phyloP scores from a whole-genome alignment of 2,888 invertebrate genomes.

The Pteria penguin region DNA sequence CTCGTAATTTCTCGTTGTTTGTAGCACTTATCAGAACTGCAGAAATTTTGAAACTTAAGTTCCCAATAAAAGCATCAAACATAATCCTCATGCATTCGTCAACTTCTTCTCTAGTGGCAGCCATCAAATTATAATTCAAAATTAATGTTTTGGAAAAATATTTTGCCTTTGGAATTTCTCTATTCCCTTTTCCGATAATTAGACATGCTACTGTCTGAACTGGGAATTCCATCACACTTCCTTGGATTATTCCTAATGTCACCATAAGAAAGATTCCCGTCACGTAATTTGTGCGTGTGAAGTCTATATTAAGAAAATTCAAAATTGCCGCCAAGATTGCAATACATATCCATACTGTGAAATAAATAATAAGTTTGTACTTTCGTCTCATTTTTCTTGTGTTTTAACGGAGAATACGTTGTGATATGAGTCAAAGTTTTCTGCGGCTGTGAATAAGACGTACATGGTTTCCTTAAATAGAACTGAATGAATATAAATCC shows the following conservation, averaged over 20 bases:
- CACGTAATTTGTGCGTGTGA: background rate
- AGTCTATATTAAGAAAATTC: conserved; percentile 35
- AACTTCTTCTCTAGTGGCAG: conserved; percentile 55
- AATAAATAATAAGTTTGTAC: conserved; percentile 9
- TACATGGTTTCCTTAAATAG: background rate
- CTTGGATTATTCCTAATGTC: conserved; percentile 19
- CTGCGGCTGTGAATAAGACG: too few relatives aligned
- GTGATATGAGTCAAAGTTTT: too few relatives aligned
- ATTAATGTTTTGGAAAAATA: conserved; percentile 40
- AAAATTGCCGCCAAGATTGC: conserved; percentile 17
- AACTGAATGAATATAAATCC: too few relatives aligned
- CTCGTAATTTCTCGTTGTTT: conserved; percentile 46
- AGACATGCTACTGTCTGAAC: conserved; percentile 49
- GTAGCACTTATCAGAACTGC: conserved; percentile 66
- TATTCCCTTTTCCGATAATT: conserved; percentile 22
- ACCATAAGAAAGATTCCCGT: conserved; percentile 18
- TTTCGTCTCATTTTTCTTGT: conserved; percentile 21
- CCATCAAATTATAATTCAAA: conserved; percentile 59
- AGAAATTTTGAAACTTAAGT: conserved; percentile 50
- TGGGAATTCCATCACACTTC: conserved; percentile 40
- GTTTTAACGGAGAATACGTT: too few relatives aligned
- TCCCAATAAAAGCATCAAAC: conserved; percentile 62
- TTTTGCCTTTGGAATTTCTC: background rate
- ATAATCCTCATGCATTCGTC: conserved; percentile 61
- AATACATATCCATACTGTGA: conserved; percentile 15